Percentiles rank a stretch among this genome's conserved stretches.
These are phyloP conservation scores for Coracopsis vasa DNA, from an alignment of 2,113 vertebrate genomes.

Conservation along the genomic window DNA sequence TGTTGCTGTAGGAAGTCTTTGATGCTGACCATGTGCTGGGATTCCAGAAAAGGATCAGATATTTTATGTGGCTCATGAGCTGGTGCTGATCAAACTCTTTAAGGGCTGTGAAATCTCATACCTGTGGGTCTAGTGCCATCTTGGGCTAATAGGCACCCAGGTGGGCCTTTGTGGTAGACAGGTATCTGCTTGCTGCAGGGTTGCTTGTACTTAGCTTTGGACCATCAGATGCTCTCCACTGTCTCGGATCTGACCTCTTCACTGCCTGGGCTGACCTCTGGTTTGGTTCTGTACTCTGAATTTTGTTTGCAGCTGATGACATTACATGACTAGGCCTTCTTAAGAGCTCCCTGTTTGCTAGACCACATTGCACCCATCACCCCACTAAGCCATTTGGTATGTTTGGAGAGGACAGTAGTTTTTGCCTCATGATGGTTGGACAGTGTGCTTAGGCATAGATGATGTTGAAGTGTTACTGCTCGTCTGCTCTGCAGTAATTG, in stretches of 20 bases:
- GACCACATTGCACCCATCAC: not conserved
- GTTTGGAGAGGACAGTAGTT: not conserved
- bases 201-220: not conserved
- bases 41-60: not conserved
- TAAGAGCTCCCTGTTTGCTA: not conserved
- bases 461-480: not conserved
- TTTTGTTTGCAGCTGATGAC: not conserved
- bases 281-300: not conserved
- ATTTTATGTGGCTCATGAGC: not conserved
- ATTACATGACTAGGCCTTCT: not conserved
- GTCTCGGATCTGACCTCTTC: not conserved
- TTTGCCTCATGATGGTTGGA: not conserved
- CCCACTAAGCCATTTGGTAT: not conserved
- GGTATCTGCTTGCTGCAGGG: not conserved
- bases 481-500: not conserved
- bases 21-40: not conserved
- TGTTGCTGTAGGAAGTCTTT: not conserved
- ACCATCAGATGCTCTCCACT: not conserved
- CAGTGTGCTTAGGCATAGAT: not conserved
- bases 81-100: not conserved
- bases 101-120: not conserved
- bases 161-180: not conserved
- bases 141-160: too few species aligned
- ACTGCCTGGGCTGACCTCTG: not conserved
- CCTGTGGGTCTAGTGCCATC: not conserved